Evolutionary conservation across 2,797 vertebrate genomes (phyloP), one percentile per base, ranked within the genome.

Genomic region (Hydrocynus forskahlii): DNA sequence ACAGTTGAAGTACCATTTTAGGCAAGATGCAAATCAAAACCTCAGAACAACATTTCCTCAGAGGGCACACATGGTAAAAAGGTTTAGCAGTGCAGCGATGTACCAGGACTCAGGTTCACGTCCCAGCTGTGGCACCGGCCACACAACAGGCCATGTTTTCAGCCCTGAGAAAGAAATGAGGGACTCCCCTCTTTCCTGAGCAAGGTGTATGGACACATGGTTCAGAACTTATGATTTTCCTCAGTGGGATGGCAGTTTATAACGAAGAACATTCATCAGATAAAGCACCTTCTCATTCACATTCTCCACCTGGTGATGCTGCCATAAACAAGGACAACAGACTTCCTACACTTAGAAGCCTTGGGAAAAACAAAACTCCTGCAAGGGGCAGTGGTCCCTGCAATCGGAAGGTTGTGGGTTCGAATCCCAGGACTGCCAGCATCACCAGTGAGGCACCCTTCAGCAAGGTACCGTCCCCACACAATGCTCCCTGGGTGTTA

Each of bases 41-140:
- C 60, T 74, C 72, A 74, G 45, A 75, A 74, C 25, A 75, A 74
- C 25, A 55, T 67, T 23, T 78, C 76, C 38, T 45, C n/a, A 69
- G 35, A 48, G 76, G 52, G 13, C 38, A 17, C 54, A 75, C 25
- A 60, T 75, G 72, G 54, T 75, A 21, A 43, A n/a, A 66, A 45
- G 6, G 54, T 19, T 78, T 59, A 78, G n/a, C 17, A 7, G 75
- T 25, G 72, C 40, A 48, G 75, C 6, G 71, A 40, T 59, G 71
- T 19, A 8, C 35, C 19, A 0, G 14, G 19, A 40, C 40, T 59
- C 54, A n/a, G 9, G 52, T 52, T 67, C 64, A 48, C 7, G 62
- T 16, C 25, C 48, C 62, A 54, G 62, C 62, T 67, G 48, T 40
- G n/a, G 45, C 29, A 55, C 14, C 23, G 13, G 25, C 75, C 45